Evolutionary conservation across 1,140 invertebrate genomes (phyloP).

Genomic region (Lysiphlebus fabarum): DNA sequence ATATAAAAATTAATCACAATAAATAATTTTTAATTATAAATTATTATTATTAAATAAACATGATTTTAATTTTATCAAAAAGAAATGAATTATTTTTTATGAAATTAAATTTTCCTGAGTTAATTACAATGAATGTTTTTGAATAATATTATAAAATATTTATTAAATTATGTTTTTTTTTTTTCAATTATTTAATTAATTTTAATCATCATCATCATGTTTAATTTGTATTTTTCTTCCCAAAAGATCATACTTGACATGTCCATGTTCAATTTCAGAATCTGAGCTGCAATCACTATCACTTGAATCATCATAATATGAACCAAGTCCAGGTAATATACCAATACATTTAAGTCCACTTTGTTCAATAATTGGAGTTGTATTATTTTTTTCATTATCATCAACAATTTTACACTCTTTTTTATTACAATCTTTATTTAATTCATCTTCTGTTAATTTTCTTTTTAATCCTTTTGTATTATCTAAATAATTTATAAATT

Average conservation of each 20-base stretch:
- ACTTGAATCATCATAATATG: constrained; percentile 66
- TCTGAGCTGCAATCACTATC: constrained; percentile 64
- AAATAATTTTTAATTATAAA: too few relatives aligned
- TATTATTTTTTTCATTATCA: constrained; percentile 5
- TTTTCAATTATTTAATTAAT: constrained; percentile 18
- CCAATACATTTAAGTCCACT: constrained; percentile 61
- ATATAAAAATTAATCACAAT: too few relatives aligned
- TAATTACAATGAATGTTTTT: too few relatives aligned
- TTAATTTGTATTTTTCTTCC: constrained; percentile 54
- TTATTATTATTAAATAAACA: too few relatives aligned
- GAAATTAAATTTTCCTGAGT: too few relatives aligned
- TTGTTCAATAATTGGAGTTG: constrained; percentile 16
- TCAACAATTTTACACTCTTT: constrained; percentile 20
- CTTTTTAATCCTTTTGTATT: constrained; percentile 53
- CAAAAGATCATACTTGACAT: constrained; percentile 56
- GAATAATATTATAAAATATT: too few relatives aligned
- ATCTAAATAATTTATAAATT: constrained; percentile 31
- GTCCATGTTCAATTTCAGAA: constrained; percentile 57
- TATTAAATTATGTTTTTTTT: background rate
- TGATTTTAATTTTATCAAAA: too few relatives aligned
- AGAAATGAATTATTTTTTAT: too few relatives aligned
- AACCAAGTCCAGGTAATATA: constrained; percentile 73
- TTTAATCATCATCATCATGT: constrained; percentile 20
- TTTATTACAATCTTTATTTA: constrained; percentile 33
- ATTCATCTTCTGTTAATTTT: constrained; percentile 60